A percentile compares a stretch with the other conserved stretches of the same genome.
Evolutionary conservation across 2,797 vertebrate genomes (phyloP).

Genomic region (Lophura swinhoii): DNA sequence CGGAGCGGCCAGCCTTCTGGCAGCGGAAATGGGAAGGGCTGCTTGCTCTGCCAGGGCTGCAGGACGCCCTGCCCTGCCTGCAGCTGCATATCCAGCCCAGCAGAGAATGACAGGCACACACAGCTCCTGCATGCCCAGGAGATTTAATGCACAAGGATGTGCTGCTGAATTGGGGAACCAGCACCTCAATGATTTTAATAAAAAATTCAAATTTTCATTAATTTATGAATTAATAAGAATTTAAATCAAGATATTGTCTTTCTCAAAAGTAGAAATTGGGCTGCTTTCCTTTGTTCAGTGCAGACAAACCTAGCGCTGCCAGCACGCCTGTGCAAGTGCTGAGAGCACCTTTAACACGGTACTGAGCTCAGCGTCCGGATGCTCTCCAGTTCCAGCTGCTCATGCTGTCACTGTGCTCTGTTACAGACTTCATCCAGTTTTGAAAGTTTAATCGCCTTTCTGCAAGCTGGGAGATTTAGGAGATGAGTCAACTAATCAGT

Average conservation of each 20-base stretch:
- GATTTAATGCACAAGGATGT: not conserved
- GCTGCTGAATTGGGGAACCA: not conserved
- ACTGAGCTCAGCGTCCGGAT: not conserved
- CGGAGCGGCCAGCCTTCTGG: rapidly evolving
- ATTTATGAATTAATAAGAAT: not conserved
- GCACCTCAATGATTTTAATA: not conserved
- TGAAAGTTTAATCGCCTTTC: constrained; percentile 66
- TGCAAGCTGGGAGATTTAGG: constrained; percentile 55
- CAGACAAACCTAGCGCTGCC: not conserved
- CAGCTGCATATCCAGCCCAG: not conserved
- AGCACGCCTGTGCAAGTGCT: not conserved
- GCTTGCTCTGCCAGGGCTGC: not conserved
- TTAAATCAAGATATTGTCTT: not conserved
- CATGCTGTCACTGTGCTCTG: constrained; percentile 27
- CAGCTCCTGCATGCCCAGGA: rapidly evolving
- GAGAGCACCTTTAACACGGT: not conserved
- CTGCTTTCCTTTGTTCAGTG: not conserved
- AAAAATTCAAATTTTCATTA: not conserved
- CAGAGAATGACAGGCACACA: not conserved
- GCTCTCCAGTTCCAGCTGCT: not conserved
- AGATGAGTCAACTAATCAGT: constrained; percentile 49
- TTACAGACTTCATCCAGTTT: constrained; percentile 39
- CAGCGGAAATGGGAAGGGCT: not conserved
- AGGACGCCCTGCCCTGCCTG: not conserved
- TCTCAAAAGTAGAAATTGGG: not conserved